Evolutionary conservation across 2,888 invertebrate genomes (phyloP), one percentile per base, ranked within the genome.

Genomic region (Troides helena): DNA sequence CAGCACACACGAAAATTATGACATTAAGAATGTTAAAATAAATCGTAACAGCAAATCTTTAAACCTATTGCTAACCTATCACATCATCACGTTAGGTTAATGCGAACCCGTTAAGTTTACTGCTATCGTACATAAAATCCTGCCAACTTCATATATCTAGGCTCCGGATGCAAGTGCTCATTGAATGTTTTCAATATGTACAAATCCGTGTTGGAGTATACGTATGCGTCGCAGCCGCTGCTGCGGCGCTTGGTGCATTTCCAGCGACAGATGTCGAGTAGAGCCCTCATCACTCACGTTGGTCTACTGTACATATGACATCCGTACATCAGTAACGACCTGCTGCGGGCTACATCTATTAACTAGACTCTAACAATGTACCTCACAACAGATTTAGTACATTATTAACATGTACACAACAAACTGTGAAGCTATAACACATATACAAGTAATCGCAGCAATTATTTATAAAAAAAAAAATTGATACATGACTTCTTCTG

Each of bases 121-220:
- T 64, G 71, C 43, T 71, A 21, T 57, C 70, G 75, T 2, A 72
- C 56, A 43, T 71, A 73, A 10, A 57, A n/a, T 4, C 78, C 78
- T 71, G 23, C 61, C 39, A 39, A 39, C 39, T 39, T 60, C 5
- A 67, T 39, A 43, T 75, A 78, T 23, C 65, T 65, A 1, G 77
- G 76, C 6, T 73, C 73, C 1, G 43, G 21, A 65, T 78, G 79
- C 8, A 71, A 72, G 63, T 79, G 79, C 5, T 43, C n/a, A 43
- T 72, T 69, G n/a, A 68, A 72, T 5, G 25, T 70, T 18, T 23
- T 69, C 6, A 72, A 4, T 10, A 76, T 30, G 4, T n/a, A 63
- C 4, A 71, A 59, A 2, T 68, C 59, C 0, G 57, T 30, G 39
- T 71, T 68, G 0, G 71, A 71, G 50, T 74, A 72, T 8, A 77